Conservation (phyloP, 2,888 invertebrate species). For the Polyommatus iphigenia region DNA sequence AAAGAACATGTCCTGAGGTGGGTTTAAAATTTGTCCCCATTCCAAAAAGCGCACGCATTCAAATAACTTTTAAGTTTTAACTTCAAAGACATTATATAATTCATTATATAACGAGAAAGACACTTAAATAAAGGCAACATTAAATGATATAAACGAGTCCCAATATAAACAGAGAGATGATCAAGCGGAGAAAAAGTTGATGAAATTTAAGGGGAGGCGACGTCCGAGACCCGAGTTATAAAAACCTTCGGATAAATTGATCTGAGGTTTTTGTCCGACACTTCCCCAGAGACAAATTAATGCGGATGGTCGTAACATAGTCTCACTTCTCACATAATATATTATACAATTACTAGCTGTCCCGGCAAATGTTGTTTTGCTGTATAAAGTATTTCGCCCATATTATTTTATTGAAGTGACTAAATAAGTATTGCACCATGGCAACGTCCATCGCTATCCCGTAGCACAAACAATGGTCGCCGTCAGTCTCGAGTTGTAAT, state of each 20-base stretch:
- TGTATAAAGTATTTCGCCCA: no score
- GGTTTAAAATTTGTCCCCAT: no score
- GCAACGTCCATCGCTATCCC: no score
- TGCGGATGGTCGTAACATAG: not conserved
- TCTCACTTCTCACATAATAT: not conserved
- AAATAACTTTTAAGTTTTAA: no score
- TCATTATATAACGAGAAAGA: not conserved
- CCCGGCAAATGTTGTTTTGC: no score
- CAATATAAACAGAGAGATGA: not conserved
- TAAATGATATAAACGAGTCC: not conserved
- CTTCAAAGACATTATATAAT: not conserved
- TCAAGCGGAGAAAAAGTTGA: not conserved
- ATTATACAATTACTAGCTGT: constrained; percentile 1
- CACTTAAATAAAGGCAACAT: not conserved
- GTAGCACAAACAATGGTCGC: no score
- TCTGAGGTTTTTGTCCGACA: not conserved
- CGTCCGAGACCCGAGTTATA: not conserved
- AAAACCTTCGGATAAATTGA: not conserved
- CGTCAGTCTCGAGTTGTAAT: no score
- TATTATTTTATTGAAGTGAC: no score
- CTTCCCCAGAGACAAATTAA: not conserved
- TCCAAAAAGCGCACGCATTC: no score
- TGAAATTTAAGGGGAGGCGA: not conserved
- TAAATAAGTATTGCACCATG: no score
- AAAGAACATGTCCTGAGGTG: no score